Percentiles rank a stretch among this genome's conserved stretches.
These are phyloP conservation scores for Bombycilla garrulus DNA, from an alignment of 2,113 vertebrate genomes.

Conservation along the genomic window DNA sequence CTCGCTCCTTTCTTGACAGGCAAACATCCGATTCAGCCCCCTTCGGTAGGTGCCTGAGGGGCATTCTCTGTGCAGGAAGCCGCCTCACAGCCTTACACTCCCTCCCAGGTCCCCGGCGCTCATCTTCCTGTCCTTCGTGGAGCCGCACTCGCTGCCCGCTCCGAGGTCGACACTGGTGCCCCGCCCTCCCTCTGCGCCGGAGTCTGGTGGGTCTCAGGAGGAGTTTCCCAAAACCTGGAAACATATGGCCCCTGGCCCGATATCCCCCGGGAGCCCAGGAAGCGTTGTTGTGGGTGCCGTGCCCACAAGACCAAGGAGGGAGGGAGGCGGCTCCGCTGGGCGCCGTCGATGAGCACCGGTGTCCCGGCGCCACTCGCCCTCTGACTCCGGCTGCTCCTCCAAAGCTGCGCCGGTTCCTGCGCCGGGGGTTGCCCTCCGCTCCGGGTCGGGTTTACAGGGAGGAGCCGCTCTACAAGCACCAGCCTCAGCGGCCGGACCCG, in stretches of 20 bases:
- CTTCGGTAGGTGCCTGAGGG: neutral
- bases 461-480: accelerated
- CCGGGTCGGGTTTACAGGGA: neutral
- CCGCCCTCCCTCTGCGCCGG: neutral
- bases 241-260: neutral
- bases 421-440: too few relatives aligned
- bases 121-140: neutral
- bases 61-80: too few relatives aligned
- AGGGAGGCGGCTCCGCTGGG: neutral
- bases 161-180: neutral
- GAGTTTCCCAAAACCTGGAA: neutral
- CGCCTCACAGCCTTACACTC: neutral
- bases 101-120: too few relatives aligned
- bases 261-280: neutral
- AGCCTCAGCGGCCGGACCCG: neutral
- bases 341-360: neutral
- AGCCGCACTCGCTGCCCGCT: neutral
- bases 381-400: neutral
- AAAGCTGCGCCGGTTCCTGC: neutral
- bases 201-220: neutral
- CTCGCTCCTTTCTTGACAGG: neutral
- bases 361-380: neutral
- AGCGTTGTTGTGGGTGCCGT: neutral
- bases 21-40: too few relatives aligned
- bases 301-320: neutral